A percentile compares a stretch with the other conserved stretches of the same genome.
phyloP scores from a whole-genome alignment of 2,888 invertebrate species.

The Pasiphila rectangulata region DNA sequence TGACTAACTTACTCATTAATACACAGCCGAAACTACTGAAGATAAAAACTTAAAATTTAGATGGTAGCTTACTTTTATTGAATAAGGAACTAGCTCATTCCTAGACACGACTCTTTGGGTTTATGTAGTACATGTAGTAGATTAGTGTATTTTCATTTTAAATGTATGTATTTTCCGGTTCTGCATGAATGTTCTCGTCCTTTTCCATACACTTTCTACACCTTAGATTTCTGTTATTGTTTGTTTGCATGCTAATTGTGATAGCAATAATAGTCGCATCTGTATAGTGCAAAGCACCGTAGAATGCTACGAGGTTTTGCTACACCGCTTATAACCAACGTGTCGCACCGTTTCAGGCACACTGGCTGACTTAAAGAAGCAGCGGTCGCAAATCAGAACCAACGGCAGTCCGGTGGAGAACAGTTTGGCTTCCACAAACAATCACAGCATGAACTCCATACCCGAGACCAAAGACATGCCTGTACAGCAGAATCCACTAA shows the following conservation, averaged over 20 bases:
- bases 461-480: slow-evolving; percentile 74
- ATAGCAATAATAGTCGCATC: not conserved
- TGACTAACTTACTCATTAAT: no score
- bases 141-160: not conserved
- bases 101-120: not conserved
- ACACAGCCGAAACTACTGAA: no score
- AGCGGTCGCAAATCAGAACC: slow-evolving; percentile 89
- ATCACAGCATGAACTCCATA: slow-evolving; percentile 69
- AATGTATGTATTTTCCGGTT: no score
- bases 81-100: not conserved
- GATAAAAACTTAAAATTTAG: no score
- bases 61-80: no score
- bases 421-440: slow-evolving; percentile 65
- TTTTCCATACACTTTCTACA: no score
- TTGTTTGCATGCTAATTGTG: slow-evolving; percentile 24
- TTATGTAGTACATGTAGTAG: not conserved
- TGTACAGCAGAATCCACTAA: slow-evolving; percentile 64
- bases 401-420: slow-evolving; percentile 81
- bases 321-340: slow-evolving; percentile 31
- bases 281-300: slow-evolving; percentile 38
- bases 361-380: slow-evolving; percentile 95
- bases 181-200: slow-evolving; percentile 1
- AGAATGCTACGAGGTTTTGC: slow-evolving; percentile 14
- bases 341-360: slow-evolving; percentile 80
- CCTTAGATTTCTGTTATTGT: slow-evolving; percentile 5